Evolutionary conservation across 2,888 invertebrate species (phyloP).

Genomic region (Drosophila kanekoi): DNA sequence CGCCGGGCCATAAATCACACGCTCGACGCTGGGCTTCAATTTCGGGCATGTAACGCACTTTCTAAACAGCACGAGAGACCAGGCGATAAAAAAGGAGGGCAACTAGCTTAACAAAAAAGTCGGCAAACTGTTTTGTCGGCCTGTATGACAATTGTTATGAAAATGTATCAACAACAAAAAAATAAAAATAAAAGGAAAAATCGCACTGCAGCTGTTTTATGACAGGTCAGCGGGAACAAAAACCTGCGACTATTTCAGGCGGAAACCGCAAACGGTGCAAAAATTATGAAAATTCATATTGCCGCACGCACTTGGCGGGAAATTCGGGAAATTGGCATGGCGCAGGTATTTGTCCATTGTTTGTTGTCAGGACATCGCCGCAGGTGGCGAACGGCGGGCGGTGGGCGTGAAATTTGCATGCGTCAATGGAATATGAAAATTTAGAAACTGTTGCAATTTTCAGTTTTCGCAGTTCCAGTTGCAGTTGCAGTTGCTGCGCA

Average conservation of each 20-base stretch:
- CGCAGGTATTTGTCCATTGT: constrained; percentile 54
- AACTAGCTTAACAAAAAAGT: constrained; percentile 35
- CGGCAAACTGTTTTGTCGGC: constrained; percentile 37
- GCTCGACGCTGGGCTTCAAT: constrained; percentile 40
- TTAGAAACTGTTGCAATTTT: constrained; percentile 58
- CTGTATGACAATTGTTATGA: constrained; percentile 54
- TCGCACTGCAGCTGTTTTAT: constrained; percentile 66
- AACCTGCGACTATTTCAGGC: constrained; percentile 35
- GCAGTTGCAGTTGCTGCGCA: constrained; percentile 17
- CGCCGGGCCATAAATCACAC: constrained; percentile 63
- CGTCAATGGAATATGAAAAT: constrained; percentile 67
- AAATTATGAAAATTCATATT: constrained; percentile 82
- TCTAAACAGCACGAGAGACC: constrained; percentile 65
- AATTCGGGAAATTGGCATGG: constrained; percentile 35
- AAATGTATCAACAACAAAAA: constrained; percentile 39
- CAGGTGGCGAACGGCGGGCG: constrained; percentile 50
- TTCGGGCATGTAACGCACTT: constrained; percentile 73
- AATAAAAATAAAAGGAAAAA: constrained; percentile 17
- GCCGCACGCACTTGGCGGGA: constrained; percentile 71
- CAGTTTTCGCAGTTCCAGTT: constrained; percentile 32
- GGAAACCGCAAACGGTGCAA: constrained; percentile 68
- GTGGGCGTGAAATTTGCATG: constrained; percentile 73
- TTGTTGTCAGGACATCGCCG: constrained; percentile 37
- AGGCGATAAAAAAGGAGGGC: constrained; percentile 17
- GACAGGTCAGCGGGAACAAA: constrained; percentile 41